Percentiles rank a stretch among this genome's conserved stretches.
phyloP scores from a whole-genome alignment of 2,888 invertebrate species.

The Tenthredo amoena region DNA sequence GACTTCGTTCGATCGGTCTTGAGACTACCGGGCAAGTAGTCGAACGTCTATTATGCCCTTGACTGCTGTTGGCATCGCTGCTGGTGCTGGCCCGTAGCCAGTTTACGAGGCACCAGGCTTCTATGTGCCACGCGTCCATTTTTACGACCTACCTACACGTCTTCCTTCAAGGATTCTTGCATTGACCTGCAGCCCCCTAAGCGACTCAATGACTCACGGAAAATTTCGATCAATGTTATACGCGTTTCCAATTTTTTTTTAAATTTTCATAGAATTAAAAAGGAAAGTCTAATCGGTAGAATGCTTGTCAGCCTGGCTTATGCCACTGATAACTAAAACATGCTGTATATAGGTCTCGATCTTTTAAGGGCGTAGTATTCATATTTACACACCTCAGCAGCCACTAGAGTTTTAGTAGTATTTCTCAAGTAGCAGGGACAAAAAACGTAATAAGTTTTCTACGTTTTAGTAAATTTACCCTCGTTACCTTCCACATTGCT shows the following conservation, averaged over 20 bases:
- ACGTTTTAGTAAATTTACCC: too few species aligned
- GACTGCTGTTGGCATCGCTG: constrained; percentile 46
- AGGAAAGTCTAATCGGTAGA: too few species aligned
- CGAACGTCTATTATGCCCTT: constrained; percentile 50
- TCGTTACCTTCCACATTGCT: too few species aligned
- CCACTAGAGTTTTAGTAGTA: too few species aligned
- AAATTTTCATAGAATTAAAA: neutral
- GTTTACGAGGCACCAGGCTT: constrained; percentile 51
- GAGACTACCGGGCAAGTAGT: constrained; percentile 52
- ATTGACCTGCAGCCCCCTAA: neutral
- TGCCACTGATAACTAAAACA: too few species aligned
- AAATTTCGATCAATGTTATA: neutral
- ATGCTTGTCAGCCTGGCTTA: too few species aligned
- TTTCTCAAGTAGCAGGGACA: too few species aligned
- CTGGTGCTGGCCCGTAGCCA: constrained; percentile 48
- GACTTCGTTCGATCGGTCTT: constrained; percentile 36
- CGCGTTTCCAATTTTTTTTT: neutral
- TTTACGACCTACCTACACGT: constrained; percentile 33
- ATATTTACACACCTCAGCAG: too few species aligned
- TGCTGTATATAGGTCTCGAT: too few species aligned
- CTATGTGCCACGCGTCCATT: constrained; percentile 46
- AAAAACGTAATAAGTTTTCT: too few species aligned
- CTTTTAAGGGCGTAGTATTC: too few species aligned
- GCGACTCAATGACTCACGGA: neutral
- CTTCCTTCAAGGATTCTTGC: neutral